Base-by-base conservation (phyloP, 2,113 vertebrate species). In the cattle (Bos taurus) region DNA sequence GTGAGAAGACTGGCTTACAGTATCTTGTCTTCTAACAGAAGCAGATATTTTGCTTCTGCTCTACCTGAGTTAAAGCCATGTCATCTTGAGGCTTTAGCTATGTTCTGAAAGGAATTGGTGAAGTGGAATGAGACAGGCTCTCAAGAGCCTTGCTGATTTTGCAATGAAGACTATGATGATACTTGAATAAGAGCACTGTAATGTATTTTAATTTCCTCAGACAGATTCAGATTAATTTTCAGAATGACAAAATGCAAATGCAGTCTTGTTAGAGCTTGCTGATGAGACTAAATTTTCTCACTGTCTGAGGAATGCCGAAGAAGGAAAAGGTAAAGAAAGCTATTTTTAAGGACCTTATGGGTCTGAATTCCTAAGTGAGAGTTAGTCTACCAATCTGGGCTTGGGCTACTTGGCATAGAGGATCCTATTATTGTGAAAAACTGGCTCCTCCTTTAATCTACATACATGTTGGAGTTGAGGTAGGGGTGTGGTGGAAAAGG, bases 221-320 rank as follows among this genome's bases (percentile, higher is more conserved):
- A 57, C 71, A n/a, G 78, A 93, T 81, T 93, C 91, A 93, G 52
- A 83, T 91, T 94, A 95, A 97, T 93, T 88, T 93, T 97, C 93
- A 94, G 81, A 94, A 94, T 71, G 60, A 80, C 26, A 96, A 93
- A 96, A 87, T 93, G 36, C 46, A 93, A 91, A 90, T 95, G 46
- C 36, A n/a, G 52, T 84, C 86, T 92, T 96, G 40, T 82, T 71
- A 87, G 83, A 83, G 28, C 56, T 82, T 86, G 48, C 91, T 92
- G 89, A 91, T 52, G 60, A 97, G 52, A 94, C 52, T 86, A 59
- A 54, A 83, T 52, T 97, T 96, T 90, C 54, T 52, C 60, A 89
- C 30, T 50, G 50, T 28, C 48, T 95, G 84, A 94, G 67, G 33
- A 89, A 88, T 60, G 36, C 43, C 15, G 82, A 78, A 56, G 74